Evolutionary conservation across 2,797 vertebrate genomes (phyloP).

Genomic region (Babyrousa celebensis): DNA sequence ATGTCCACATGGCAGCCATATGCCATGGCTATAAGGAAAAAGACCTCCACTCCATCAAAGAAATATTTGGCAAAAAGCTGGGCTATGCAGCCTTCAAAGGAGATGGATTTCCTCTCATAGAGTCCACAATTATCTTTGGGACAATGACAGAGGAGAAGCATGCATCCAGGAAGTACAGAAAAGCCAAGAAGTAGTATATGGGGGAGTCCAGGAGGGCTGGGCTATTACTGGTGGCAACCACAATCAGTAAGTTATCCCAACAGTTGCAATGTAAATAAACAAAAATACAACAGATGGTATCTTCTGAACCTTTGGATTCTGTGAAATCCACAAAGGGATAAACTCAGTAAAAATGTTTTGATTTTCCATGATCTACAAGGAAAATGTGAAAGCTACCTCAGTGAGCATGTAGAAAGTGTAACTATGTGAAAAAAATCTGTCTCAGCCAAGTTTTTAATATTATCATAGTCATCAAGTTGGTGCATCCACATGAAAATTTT

Average conservation of each 20-base stretch:
- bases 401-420: neutral
- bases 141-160: slow-evolving; percentile 78
- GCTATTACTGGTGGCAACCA: slow-evolving; percentile 16
- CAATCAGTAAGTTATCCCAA: slow-evolving; percentile 61
- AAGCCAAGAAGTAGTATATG: slow-evolving; percentile 83
- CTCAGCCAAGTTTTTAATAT: neutral
- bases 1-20: slow-evolving; percentile 87
- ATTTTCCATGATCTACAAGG: slow-evolving; percentile 73
- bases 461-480: neutral
- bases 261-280: slow-evolving; percentile 39
- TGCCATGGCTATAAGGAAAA: slow-evolving; percentile 82
- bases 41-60: slow-evolving; percentile 69
- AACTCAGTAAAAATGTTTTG: slow-evolving; percentile 76
- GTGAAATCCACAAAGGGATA: slow-evolving; percentile 72
- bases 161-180: slow-evolving; percentile 80
- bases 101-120: slow-evolving; percentile 76
- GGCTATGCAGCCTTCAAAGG: slow-evolving; percentile 78
- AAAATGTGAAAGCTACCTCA: neutral
- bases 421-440: neutral
- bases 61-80: slow-evolving; percentile 81
- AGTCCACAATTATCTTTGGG: slow-evolving; percentile 75
- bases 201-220: slow-evolving; percentile 55
- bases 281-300: slow-evolving; percentile 62
- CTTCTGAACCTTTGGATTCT: slow-evolving; percentile 73
- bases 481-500: neutral